These are phyloP conservation scores for Sacculina carcini DNA, from an alignment of 2,888 invertebrate species.

Conservation along the genomic window DNA sequence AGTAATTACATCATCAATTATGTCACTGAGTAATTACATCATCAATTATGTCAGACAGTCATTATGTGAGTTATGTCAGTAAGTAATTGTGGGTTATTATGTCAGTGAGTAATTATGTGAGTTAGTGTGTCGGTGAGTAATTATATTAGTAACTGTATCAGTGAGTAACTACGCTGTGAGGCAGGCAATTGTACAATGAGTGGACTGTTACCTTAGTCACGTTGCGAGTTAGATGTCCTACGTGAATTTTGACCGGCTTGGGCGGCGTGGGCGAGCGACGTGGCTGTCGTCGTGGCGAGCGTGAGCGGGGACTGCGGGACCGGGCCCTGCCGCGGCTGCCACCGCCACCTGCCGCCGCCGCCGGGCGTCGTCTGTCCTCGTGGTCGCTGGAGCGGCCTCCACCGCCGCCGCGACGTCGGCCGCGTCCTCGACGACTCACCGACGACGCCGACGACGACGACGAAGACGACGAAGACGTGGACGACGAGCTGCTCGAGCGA, in stretches of 20 bases:
- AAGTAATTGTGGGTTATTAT: too few relatives aligned
- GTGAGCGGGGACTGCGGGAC: conserved; percentile 20
- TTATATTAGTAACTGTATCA: too few relatives aligned
- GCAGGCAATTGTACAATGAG: too few relatives aligned
- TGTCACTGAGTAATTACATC: too few relatives aligned
- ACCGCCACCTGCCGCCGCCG: conserved; percentile 8
- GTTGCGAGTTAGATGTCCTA: conserved; percentile 72
- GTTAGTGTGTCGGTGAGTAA: too few relatives aligned
- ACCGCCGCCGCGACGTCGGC: conserved; percentile 7
- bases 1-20: too few relatives aligned
- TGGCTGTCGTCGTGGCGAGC: conserved; percentile 31
- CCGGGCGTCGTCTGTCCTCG: conserved; percentile 8
- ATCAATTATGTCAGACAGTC: too few relatives aligned
- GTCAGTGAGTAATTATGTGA: too few relatives aligned
- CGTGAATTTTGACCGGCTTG: conserved; percentile 72
- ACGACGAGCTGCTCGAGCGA: conserved; percentile 14
- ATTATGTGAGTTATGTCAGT: too few relatives aligned
- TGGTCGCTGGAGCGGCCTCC: background rate
- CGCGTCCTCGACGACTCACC: conserved; percentile 20
- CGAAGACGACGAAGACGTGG: conserved; percentile 14
- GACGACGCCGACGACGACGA: conserved; percentile 15
- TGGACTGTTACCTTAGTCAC: conserved; percentile 47
- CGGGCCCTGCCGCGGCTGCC: conserved; percentile 12
- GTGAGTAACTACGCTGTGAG: too few relatives aligned
- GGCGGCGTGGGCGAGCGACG: conserved; percentile 75